A percentile compares a stretch with the other conserved stretches of the same genome.
These are phyloP conservation scores for Thripadectes ignobilis DNA, from an alignment of 2,797 vertebrate species.

Conservation along the genomic window DNA sequence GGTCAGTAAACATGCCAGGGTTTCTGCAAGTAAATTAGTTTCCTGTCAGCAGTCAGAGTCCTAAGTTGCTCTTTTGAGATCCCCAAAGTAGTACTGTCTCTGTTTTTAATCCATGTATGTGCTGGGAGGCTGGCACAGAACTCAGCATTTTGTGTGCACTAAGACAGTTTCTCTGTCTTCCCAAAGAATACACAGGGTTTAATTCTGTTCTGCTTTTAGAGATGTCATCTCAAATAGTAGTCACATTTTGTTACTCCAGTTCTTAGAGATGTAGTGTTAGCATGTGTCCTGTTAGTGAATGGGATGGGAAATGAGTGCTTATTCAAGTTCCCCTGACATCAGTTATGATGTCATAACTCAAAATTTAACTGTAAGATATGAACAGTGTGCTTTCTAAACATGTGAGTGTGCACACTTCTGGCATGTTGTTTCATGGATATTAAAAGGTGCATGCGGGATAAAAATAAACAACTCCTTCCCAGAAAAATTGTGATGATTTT, in stretches of 20 bases:
- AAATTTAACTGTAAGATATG: neutral
- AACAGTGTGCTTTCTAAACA: neutral
- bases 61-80: neutral
- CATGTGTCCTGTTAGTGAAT: neutral
- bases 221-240: neutral
- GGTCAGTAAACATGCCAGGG: neutral
- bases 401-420: fast-evolving
- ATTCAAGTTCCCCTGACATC: neutral
- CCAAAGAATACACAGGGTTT: neutral
- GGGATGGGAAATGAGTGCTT: neutral
- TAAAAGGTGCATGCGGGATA: neutral
- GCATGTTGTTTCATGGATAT: neutral
- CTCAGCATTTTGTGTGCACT: fast-evolving
- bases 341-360: neutral
- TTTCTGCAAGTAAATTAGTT: neutral
- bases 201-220: neutral
- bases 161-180: neutral
- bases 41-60: neutral
- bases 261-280: neutral
- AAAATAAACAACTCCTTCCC: neutral
- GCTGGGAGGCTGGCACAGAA: neutral
- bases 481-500: neutral
- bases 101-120: neutral
- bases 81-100: neutral
- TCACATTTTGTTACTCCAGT: neutral